phyloP scores from a whole-genome alignment of 2,888 invertebrate genomes.

The Cephus spinipes region DNA sequence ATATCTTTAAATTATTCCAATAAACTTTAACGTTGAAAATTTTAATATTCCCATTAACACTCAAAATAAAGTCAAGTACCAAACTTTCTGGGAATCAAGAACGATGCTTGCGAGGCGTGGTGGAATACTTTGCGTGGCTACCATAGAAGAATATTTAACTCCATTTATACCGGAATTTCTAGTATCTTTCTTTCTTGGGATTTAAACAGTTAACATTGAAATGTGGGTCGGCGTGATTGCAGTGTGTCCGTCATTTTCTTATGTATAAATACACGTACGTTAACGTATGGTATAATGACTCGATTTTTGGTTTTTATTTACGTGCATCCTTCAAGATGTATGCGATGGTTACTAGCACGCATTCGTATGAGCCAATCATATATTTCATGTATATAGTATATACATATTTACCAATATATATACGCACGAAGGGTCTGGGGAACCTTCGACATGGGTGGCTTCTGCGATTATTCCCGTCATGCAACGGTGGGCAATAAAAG shows the following conservation, averaged over 20 bases:
- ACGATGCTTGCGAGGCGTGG: constrained; percentile 41
- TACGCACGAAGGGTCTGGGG: constrained; percentile 19
- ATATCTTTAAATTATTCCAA: not conserved
- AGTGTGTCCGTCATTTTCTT: constrained; percentile 24
- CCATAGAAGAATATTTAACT: constrained; percentile 47
- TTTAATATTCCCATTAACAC: constrained; percentile 45
- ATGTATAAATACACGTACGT: not conserved
- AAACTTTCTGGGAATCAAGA: constrained; percentile 52
- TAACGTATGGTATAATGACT: not conserved
- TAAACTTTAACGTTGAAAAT: constrained; percentile 16
- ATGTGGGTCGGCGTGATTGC: not conserved
- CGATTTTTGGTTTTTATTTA: not conserved
- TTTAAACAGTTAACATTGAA: not conserved
- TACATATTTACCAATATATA: not conserved
- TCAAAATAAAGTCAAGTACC: not conserved
- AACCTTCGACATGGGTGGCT: constrained; percentile 54
- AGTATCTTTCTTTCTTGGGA: not conserved
- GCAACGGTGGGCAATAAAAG: constrained; percentile 56
- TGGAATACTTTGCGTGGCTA: constrained; percentile 44
- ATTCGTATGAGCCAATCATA: not conserved
- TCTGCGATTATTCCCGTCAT: constrained; percentile 60
- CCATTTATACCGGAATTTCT: constrained; percentile 22
- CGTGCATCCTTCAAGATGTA: not conserved
- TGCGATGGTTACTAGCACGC: not conserved
- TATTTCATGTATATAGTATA: not conserved